Evolutionary conservation across 1,140 invertebrate genomes (phyloP).

Genomic region (Brachionus sp.): DNA sequence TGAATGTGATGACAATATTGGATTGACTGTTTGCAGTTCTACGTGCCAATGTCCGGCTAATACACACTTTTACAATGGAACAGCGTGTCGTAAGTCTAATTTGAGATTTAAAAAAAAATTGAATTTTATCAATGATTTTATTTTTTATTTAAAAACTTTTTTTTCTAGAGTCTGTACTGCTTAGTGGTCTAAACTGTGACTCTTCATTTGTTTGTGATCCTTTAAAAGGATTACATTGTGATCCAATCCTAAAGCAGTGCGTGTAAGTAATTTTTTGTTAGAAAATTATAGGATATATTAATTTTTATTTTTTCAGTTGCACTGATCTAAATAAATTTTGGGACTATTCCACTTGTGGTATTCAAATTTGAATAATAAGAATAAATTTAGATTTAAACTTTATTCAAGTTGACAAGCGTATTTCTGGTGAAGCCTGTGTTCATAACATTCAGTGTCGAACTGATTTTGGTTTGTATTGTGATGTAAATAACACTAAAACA

Average conservation of each 20-base stretch:
- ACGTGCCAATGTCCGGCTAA: neutral
- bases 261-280: neutral
- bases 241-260: neutral
- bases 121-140: neutral
- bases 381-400: neutral
- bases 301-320: neutral
- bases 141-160: neutral
- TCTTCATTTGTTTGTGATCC: neutral
- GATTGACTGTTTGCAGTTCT: neutral
- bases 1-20: conserved; percentile 33
- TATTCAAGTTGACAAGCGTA: neutral
- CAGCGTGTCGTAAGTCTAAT: neutral
- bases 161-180: neutral
- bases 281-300: neutral
- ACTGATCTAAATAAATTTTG: neutral
- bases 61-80: conserved; percentile 34
- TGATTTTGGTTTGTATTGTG: neutral
- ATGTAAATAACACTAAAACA: neutral
- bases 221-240: neutral
- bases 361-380: neutral
- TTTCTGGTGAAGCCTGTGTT: neutral
- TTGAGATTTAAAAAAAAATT: neutral
- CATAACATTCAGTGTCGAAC: conserved; percentile 19
- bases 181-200: neutral
- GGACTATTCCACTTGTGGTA: conserved; percentile 27